Evolutionary conservation across 2,888 invertebrate species (phyloP).

Genomic region (Nomada fucata): DNA sequence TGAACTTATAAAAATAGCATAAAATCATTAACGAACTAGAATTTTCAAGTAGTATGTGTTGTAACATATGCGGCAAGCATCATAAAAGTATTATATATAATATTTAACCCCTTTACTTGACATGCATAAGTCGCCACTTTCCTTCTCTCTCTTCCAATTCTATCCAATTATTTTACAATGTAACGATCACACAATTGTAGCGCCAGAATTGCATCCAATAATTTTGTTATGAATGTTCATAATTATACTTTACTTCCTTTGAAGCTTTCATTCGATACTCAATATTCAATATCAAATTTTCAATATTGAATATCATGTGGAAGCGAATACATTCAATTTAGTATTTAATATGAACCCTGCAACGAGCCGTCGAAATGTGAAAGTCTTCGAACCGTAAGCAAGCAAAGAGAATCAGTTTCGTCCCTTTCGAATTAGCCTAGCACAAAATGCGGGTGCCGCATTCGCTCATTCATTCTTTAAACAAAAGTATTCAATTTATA

Average conservation of each 20-base stretch:
- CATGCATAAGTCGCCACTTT: neutral
- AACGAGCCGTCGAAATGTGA: neutral
- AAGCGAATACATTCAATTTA: neutral
- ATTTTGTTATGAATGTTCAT: no score
- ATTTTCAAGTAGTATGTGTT: slow-evolving; percentile 8
- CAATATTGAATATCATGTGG: no score
- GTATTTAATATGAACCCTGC: neutral
- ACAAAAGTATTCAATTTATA: slow-evolving; percentile 37
- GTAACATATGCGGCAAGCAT: neutral
- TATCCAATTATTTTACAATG: neutral
- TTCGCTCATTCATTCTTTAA: neutral
- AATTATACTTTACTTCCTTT: no score
- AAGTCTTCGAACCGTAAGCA: neutral
- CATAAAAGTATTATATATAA: neutral
- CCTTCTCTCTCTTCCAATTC: neutral
- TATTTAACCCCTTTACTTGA: neutral
- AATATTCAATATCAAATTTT: no score
- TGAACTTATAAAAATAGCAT: slow-evolving; percentile 47
- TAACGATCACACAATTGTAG: neutral
- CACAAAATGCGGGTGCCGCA: neutral
- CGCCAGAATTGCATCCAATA: no score
- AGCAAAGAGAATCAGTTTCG: neutral
- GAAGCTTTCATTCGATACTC: no score
- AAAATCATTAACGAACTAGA: slow-evolving; percentile 38
- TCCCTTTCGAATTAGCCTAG: neutral